Evolutionary conservation across 2,797 vertebrate genomes (phyloP), one percentile per base, ranked within the genome.

Genomic region (Macropus fuliginosus): DNA sequence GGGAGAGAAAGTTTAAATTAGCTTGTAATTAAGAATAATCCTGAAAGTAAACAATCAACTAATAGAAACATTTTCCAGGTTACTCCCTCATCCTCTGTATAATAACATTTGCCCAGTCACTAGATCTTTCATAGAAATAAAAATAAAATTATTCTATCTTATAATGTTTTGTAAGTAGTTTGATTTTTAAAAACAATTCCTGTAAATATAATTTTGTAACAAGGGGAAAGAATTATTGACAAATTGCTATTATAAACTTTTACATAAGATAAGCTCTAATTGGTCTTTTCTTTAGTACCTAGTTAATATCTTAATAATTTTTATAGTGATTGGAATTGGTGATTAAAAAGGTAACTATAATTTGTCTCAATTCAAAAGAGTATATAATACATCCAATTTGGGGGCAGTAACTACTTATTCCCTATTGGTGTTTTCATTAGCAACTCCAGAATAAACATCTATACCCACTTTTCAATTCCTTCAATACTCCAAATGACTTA

Each of bases 11-110:
- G 56, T 54, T 89, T 94, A 93, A 94, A 91, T 94, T 81, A 87
- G 14, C n/a, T 91, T 93, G 3, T 34, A 91, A 66, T 93, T 56
- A 55, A 95, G 97, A 96, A 95, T 91, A 90, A 27, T 94, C 95
- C 95, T 97, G 94, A 97, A 96, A 97, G 56, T 56, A 96, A 97
- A 89, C 0, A 16, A 94, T 91, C 94, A 95, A 66, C 90, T 91
- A 96, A 57, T 52, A 91, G 62, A 90, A 91, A 55, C 92, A 92
- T 90, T 74, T 94, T 96, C 92, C 89, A 96, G 50, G 54, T 91
- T 92, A 59, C 90, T 92, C 87, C 12, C 93, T 94, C 46, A 14
- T 95, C 31, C 66, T 95, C 16, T 81, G 31, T 92, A 96, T 96
- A 90, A 54, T 27, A 91, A 96, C 96, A 94, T 93, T 94, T 18